phyloP scores from a whole-genome alignment of 2,888 invertebrate genomes.

The Taenaris catops region DNA sequence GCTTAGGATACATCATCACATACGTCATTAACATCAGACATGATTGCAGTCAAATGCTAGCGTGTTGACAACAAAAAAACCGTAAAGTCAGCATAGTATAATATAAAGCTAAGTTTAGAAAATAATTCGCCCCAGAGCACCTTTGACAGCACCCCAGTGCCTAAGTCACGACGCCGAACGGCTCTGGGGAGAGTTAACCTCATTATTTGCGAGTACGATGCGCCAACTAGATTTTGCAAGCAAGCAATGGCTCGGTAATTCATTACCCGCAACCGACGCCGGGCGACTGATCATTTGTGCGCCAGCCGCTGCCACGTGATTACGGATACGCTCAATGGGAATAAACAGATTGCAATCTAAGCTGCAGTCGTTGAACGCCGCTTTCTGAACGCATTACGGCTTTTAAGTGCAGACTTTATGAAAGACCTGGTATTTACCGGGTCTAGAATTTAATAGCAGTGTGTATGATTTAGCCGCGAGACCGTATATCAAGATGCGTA shows the following conservation, averaged over 20 bases:
- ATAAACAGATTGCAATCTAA: slow-evolving; percentile 48
- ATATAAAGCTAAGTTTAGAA: slow-evolving; percentile 58
- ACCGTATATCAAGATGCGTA: background rate
- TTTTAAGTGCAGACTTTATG: slow-evolving; percentile 44
- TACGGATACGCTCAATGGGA: slow-evolving; percentile 54
- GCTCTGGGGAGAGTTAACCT: slow-evolving; percentile 46
- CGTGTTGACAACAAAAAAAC: no score
- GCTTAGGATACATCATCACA: no score
- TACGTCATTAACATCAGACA: no score
- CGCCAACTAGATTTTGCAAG: slow-evolving; percentile 58
- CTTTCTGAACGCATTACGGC: slow-evolving; percentile 47
- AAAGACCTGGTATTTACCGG: slow-evolving; percentile 21
- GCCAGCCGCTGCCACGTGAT: slow-evolving; percentile 43
- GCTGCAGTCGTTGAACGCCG: slow-evolving; percentile 47
- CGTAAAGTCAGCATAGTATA: no score
- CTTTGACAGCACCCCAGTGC: slow-evolving; percentile 52
- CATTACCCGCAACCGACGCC: slow-evolving; percentile 52
- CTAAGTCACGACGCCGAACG: slow-evolving; percentile 52
- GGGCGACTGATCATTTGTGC: slow-evolving; percentile 50
- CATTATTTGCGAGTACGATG: slow-evolving; percentile 57
- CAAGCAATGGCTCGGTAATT: slow-evolving; percentile 62
- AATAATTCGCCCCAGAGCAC: slow-evolving; percentile 63
- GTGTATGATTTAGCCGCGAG: background rate
- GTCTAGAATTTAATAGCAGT: background rate
- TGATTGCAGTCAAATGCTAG: no score